Evolutionary conservation across 2,113 vertebrate genomes (phyloP).

Genomic region (Hyla sarda): DNA sequence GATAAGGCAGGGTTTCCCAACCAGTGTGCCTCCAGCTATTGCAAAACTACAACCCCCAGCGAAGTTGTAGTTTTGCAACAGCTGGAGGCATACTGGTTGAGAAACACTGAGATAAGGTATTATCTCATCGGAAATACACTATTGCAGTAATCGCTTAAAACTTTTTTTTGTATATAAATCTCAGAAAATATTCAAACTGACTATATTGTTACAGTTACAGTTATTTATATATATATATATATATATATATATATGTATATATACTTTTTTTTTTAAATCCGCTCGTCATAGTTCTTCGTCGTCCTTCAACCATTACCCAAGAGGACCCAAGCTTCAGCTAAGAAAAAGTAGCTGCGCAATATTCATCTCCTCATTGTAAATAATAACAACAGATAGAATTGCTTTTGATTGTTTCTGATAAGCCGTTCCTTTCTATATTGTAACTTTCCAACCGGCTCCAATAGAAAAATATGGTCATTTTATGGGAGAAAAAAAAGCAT

Average conservation of each 20-base stretch:
- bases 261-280: background rate
- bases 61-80: no score
- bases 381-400: background rate
- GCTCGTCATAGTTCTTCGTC: background rate
- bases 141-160: background rate
- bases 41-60: no score
- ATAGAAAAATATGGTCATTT: background rate
- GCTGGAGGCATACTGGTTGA: no score
- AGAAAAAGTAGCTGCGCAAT: background rate
- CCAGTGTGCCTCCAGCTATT: no score
- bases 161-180: background rate
- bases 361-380: background rate
- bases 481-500: background rate
- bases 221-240: background rate
- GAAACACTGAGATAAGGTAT: no score
- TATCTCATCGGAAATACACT: no score
- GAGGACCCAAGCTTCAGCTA: background rate
- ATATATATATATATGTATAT: no score
- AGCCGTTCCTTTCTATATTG: background rate
- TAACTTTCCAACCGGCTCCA: background rate
- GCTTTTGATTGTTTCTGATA: background rate
- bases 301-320: background rate
- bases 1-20: no score
- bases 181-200: background rate
- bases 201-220: background rate